Percentiles rank a stretch among this genome's conserved stretches.
These are phyloP conservation scores for Aplysia californica DNA, from an alignment of 1,140 invertebrate genomes.

Conservation along the genomic window DNA sequence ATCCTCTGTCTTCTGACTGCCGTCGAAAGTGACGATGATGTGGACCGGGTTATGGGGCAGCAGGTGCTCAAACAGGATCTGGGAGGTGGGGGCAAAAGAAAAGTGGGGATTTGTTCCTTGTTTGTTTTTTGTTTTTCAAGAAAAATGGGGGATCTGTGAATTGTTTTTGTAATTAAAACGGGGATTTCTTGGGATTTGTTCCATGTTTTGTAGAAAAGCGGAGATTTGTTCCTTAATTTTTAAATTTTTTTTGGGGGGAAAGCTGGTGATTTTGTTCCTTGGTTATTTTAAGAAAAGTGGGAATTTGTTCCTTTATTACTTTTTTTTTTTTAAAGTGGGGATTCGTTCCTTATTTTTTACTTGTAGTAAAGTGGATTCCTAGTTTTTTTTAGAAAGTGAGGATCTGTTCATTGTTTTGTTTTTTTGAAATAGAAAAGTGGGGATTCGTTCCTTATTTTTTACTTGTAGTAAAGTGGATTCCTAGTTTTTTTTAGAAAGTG, in stretches of 20 bases:
- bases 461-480: no score
- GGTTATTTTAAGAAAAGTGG: no score
- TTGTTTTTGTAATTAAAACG: background rate
- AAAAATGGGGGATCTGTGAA: background rate
- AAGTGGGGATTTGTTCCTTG: background rate
- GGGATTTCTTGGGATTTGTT: background rate
- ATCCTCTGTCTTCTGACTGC: conserved; percentile 13
- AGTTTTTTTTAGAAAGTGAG: no score
- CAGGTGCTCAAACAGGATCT: conserved; percentile 37
- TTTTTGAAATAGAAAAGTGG: background rate
- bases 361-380: no score
- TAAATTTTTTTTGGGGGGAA: background rate
- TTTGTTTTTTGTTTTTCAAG: background rate
- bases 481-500: no score
- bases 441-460: no score
- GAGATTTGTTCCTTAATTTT: background rate
- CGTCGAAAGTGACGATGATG: conserved; percentile 32
- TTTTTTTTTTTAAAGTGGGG: background rate
- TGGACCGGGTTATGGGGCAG: conserved; percentile 31
- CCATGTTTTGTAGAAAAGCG: background rate
- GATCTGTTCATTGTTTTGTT: background rate
- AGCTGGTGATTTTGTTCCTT: background rate
- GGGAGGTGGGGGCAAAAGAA: background rate
- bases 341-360: no score
- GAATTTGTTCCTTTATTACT: background rate